Evolutionary conservation across 2,797 vertebrate species (phyloP).

Genomic region (Eurystomus glaucurus): DNA sequence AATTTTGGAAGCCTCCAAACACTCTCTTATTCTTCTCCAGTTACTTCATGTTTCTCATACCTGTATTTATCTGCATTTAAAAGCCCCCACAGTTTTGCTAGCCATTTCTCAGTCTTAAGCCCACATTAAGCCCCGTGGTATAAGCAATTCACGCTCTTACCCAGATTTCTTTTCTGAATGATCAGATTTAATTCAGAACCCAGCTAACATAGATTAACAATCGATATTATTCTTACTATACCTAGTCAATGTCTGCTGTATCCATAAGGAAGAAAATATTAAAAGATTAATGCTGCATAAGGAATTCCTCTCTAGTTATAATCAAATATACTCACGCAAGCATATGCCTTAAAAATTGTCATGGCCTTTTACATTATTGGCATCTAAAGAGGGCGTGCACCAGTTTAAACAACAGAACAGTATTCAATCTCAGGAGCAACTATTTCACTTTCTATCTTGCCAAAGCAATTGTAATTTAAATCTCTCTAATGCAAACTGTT

Average conservation of each 20-base stretch:
- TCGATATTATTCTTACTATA: background rate
- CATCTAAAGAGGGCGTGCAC: background rate
- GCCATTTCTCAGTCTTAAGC: background rate
- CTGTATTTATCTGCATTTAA: background rate
- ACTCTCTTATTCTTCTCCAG: background rate
- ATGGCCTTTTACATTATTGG: background rate
- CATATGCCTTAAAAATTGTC: background rate
- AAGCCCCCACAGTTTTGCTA: accelerated
- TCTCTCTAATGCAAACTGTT: background rate
- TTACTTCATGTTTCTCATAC: background rate
- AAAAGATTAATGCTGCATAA: background rate
- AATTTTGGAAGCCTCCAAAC: background rate
- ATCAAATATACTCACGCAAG: conserved; percentile 1
- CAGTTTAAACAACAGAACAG: background rate
- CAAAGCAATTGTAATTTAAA: background rate
- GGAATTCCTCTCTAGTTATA: background rate
- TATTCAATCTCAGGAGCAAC: background rate
- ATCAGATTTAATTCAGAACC: background rate
- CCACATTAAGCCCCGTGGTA: background rate
- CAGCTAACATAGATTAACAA: background rate
- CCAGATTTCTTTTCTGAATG: background rate
- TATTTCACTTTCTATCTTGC: background rate
- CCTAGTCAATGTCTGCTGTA: background rate
- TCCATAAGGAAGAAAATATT: background rate
- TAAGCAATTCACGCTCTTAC: background rate